A percentile compares a stretch with the other conserved stretches of the same genome.
phyloP scores from a whole-genome alignment of 2,797 vertebrate genomes.

The Sebastolobus altivelis region DNA sequence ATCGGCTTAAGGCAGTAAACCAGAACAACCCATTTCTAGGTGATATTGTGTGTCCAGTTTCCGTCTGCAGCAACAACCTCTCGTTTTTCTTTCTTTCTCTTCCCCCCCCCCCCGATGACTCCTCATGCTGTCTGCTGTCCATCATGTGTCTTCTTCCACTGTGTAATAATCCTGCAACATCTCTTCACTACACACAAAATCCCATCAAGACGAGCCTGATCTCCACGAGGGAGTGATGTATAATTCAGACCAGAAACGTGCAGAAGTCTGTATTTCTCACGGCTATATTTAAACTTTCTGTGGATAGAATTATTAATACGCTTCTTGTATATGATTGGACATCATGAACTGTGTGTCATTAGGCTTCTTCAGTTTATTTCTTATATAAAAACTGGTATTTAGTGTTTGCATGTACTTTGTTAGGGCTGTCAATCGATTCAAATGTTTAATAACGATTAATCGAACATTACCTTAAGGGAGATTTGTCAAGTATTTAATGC shows the following conservation, averaged over 20 bases:
- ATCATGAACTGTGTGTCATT: neutral
- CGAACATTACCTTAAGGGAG: too few species aligned
- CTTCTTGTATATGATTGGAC: neutral
- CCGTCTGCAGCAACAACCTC: too few species aligned
- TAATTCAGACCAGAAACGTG: neutral
- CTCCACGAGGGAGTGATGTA: neutral
- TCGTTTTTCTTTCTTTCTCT: too few species aligned
- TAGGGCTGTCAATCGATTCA: too few species aligned
- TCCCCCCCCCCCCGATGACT: too few species aligned
- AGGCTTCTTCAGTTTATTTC: neutral
- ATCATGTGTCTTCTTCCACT: neutral
- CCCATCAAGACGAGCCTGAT: neutral
- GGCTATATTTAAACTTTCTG: neutral
- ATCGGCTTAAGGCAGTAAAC: constrained; percentile 10
- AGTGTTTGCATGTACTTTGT: neutral
- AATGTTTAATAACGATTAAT: too few species aligned
- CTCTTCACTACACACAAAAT: neutral
- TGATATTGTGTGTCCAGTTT: neutral
- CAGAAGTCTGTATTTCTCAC: neutral
- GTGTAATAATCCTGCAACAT: neutral
- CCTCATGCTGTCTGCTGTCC: neutral
- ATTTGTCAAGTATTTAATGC: too few species aligned
- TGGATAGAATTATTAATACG: neutral
- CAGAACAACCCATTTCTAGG: constrained; percentile 4
- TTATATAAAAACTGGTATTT: neutral